Conservation (phyloP, 2,888 invertebrate species). For the Limnephilus marmoratus region DNA sequence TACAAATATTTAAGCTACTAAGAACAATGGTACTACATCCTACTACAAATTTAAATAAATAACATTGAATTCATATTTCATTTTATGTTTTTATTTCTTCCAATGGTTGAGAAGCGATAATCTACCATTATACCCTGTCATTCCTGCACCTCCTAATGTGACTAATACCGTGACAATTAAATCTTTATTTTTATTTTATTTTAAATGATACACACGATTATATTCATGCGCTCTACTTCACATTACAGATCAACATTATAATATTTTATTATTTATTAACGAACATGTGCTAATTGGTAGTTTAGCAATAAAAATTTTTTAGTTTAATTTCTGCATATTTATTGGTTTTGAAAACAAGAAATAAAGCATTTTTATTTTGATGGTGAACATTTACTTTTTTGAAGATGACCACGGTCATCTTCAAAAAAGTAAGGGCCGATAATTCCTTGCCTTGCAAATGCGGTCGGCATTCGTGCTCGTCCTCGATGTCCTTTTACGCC, state of each 20-base stretch:
- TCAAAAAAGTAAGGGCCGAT: too few relatives aligned
- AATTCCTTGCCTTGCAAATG: too few relatives aligned
- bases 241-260: background rate
- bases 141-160: background rate
- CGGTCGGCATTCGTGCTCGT: too few relatives aligned
- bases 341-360: background rate
- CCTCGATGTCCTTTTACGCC: too few relatives aligned
- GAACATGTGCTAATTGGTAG: too few relatives aligned
- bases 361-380: background rate
- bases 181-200: background rate
- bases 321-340: background rate
- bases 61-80: constrained; percentile 45
- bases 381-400: too few relatives aligned
- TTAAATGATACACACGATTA: background rate
- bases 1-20: constrained; percentile 67
- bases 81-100: constrained; percentile 59
- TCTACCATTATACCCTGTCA: background rate
- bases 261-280: background rate
- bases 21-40: constrained; percentile 66
- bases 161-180: background rate
- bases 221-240: background rate
- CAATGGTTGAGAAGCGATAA: constrained; percentile 65
- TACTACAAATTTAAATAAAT: constrained; percentile 53
- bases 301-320: background rate
- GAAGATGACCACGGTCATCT: too few relatives aligned